A percentile compares a stretch with the other conserved stretches of the same genome.
These are phyloP conservation scores for Cylas formicarius DNA, from an alignment of 1,140 invertebrate species.

Conservation along the genomic window DNA sequence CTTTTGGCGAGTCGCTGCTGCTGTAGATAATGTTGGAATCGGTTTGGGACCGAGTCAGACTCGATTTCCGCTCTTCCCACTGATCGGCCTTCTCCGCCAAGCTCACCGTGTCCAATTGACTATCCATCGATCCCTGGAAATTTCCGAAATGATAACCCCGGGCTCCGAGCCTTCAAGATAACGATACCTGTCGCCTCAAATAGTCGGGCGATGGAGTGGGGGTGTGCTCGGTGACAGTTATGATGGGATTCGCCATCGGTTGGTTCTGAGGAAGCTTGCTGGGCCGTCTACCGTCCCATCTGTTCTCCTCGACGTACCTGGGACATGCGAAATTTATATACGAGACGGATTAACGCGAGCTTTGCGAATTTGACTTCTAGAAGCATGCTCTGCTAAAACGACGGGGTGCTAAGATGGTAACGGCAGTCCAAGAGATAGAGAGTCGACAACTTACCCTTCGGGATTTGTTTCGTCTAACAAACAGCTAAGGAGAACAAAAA, in stretches of 20 bases:
- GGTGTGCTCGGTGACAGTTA: constrained; percentile 92
- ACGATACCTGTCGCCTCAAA: constrained; percentile 66
- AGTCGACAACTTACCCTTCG: constrained; percentile 62
- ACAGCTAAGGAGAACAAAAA: constrained; percentile 65
- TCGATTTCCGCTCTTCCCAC: constrained; percentile 58
- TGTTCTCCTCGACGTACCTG: constrained; percentile 56
- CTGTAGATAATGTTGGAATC: constrained; percentile 90
- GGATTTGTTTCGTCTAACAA: constrained; percentile 77
- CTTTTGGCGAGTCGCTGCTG: constrained; percentile 71
- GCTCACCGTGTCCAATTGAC: constrained; percentile 67
- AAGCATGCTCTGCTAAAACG: no score
- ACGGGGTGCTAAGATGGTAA: no score
- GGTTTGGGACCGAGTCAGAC: constrained; percentile 80
- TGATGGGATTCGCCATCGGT: constrained; percentile 74
- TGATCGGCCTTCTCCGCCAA: constrained; percentile 51
- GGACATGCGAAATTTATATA: not conserved
- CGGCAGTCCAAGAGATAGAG: not conserved
- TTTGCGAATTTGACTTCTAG: constrained; percentile 2
- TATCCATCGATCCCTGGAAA: constrained; percentile 65
- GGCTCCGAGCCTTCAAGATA: no score
- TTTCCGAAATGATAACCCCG: no score
- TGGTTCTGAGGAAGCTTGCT: constrained; percentile 30
- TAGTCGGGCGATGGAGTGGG: constrained; percentile 81
- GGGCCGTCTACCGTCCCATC: constrained; percentile 46
- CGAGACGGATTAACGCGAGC: not conserved